Conservation (phyloP, 2,888 invertebrate species). For the Lasioglossum malachurum region DNA sequence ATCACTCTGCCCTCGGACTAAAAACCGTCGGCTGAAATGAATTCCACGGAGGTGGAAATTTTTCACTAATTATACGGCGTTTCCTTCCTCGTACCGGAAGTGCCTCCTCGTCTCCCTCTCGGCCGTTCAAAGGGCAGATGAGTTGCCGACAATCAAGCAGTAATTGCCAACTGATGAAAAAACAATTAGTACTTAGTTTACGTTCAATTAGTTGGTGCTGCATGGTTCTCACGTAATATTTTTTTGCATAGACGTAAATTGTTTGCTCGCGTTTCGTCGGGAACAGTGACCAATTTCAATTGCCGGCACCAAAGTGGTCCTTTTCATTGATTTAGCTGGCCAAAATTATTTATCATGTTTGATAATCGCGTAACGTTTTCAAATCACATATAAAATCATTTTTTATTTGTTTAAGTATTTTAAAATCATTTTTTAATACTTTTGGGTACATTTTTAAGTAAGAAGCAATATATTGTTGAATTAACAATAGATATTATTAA, state of each 20-base stretch:
- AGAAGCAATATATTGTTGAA: no score
- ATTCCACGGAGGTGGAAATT: background rate
- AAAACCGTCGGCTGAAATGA: conserved; percentile 6
- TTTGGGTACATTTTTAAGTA: no score
- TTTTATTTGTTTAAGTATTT: no score
- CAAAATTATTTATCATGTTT: no score
- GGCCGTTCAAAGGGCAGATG: background rate
- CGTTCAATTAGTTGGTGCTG: conserved; percentile 30
- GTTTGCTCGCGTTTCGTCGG: background rate
- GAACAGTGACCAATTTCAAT: background rate
- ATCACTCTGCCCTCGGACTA: background rate
- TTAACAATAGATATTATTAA: no score
- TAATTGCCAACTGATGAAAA: conserved; percentile 25
- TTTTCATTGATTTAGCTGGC: no score
- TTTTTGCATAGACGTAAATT: background rate
- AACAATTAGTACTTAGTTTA: conserved; percentile 24
- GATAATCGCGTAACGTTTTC: no score
- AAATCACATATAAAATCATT: no score
- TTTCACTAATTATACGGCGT: background rate
- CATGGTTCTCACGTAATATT: background rate
- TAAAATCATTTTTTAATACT: no score
- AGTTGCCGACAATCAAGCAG: conserved; percentile 12
- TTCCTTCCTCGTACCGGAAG: no score
- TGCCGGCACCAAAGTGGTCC: no score
- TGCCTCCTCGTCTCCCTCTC: background rate